Conservation (phyloP, 2,113 vertebrate species). For the Perccottus glenii region DNA sequence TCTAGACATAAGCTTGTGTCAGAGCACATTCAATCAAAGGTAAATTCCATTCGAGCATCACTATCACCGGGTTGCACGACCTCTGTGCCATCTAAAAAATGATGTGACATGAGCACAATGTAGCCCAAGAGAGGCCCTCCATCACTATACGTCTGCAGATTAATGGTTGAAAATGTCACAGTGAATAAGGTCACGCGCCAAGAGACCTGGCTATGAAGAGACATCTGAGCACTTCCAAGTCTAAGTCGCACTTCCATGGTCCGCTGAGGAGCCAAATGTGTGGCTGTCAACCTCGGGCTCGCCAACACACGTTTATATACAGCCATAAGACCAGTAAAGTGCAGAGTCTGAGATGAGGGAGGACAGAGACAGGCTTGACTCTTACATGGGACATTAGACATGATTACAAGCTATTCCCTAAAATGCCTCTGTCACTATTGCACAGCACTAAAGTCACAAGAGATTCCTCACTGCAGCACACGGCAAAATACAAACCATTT, state of each 20-base stretch:
- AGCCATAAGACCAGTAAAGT: constrained; percentile 17
- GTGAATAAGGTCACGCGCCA: constrained; percentile 77
- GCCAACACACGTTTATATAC: constrained; percentile 22
- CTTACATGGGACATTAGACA: constrained; percentile 74
- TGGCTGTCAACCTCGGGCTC: constrained; percentile 45
- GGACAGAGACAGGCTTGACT: constrained; percentile 59
- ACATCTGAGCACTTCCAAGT: constrained; percentile 65
- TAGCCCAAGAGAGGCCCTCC: constrained; percentile 68
- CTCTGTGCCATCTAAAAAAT: constrained; percentile 59
- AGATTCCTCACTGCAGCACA: constrained; percentile 11
- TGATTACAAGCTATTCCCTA: constrained; percentile 68
- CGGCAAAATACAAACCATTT: neutral
- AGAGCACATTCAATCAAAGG: constrained; percentile 53
- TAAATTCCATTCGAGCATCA: constrained; percentile 33
- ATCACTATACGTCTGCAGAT: constrained; percentile 74
- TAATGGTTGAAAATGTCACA: constrained; percentile 80
- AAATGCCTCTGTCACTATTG: constrained; percentile 43
- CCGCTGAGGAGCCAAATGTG: constrained; percentile 61
- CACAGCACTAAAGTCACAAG: constrained; percentile 15
- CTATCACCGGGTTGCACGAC: constrained; percentile 44
- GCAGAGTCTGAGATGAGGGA: constrained; percentile 54
- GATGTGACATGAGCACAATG: constrained; percentile 63
- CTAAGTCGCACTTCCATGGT: constrained; percentile 54
- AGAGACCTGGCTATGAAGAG: constrained; percentile 71
- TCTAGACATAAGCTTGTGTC: constrained; percentile 6